Evolutionary conservation across 1,140 invertebrate genomes (phyloP), one percentile per base, ranked within the genome.

Genomic region (Drosophila ohnishii): DNA sequence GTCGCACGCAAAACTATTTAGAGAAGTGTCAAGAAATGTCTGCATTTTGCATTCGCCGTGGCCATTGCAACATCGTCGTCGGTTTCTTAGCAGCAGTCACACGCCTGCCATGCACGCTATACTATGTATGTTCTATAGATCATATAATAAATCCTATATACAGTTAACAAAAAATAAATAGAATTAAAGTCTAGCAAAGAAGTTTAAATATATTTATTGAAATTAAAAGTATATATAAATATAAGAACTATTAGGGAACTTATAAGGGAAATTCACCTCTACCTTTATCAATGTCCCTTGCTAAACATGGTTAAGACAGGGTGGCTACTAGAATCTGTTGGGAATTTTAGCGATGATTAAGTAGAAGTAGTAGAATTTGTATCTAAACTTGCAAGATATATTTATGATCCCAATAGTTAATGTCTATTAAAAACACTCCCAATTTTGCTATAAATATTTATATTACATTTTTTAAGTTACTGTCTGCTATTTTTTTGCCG

Each of bases 21-120:
- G 84, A 88, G 85, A 88, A 88, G 84, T 88, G 84, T 88, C 84
- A 88, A 88, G 84, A 88, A 88, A 88, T 88, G 84, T 88, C 84
- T 88, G 80, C 84, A 88, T 88, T 84, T 71, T 75, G 73, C 73
- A 75, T 75, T 75, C 55, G 81, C 50, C 45, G 62, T 67, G 65
- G 78, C 79, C 48, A 60, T 70, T 85, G 83, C 76, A 75, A 85
- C 82, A 77, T 73, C 79, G 77, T 50, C 40, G 76, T 37, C 70
- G 67, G 71, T 67, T 81, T 82, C 70, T 63, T 67, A 72, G 63
- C 51, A 40, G 56, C 63, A 70, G 78, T 64, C 83, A 76, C 79
- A 76, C 83, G 78, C 70, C 75, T 76, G 75, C 83, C 82, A 62
- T 56, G 44, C 47, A 16, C 57, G 34, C 42, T 57, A 48, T 44